Base-by-base conservation (phyloP, 2,113 vertebrate genomes). In the Silurus asotus region DNA sequence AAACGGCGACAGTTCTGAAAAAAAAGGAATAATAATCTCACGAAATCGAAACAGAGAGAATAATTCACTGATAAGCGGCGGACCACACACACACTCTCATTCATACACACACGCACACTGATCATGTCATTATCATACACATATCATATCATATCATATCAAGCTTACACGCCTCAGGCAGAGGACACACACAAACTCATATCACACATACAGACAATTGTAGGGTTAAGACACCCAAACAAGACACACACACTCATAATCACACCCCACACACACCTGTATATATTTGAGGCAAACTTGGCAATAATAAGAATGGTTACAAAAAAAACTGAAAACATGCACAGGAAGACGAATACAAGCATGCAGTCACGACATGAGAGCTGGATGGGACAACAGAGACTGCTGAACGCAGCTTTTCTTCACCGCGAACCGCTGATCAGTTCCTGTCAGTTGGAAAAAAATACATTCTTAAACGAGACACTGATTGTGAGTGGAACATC, bases 351-450 rank as follows among this genome's bases (percentile, higher is more conserved):
- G 65, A 91, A 88, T 90, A 95, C 90, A 84, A 93, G 94, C 95
- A 95, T 95, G 95, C 95, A 94, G 93, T 94, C 93, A 93, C 92
- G 91, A 86, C 91, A 94, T 93, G 93, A 92, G 86, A 91, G 89
- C 92, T 92, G 93, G 92, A 92, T 90, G 91, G 88, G 88, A 89
- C 91, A 88, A 74, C 91, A 88, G 81, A 88, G 81, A 92, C 89
- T 84, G 58, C 70, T 67, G 65, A 90, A 92, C 72, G 87, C 89
- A 90, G 89, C 77, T 65, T 79, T 37, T 88, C 89, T 87, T 84
- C 86, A 88, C 84, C 64, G 78, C 7, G 78, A 87, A 64, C 56
- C 80, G 45, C 67, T 5, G 67, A 55, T 82, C n/a, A 10, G 25
- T 62, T 75, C 53, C 61, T 58, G 51, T 37, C 25, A 67, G 25